Conservation (phyloP, 1,140 invertebrate genomes). For the Dryas iulia region DNA sequence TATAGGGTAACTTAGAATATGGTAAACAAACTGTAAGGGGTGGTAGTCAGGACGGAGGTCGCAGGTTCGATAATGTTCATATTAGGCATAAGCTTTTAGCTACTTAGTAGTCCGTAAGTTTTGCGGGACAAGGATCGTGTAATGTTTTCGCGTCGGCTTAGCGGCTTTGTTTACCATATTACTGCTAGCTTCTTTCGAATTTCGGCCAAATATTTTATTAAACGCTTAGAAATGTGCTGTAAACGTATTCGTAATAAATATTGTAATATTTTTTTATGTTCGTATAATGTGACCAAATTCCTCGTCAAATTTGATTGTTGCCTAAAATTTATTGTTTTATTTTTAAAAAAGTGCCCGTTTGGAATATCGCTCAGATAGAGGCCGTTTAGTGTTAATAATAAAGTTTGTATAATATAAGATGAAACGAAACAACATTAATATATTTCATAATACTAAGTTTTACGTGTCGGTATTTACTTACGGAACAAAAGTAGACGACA, state of each 20-base stretch:
- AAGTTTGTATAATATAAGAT: conserved; percentile 17
- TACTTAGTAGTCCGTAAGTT: neutral
- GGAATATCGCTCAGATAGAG: conserved; percentile 16
- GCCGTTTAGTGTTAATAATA: conserved; percentile 20
- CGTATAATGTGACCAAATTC: neutral
- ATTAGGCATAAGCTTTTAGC: conserved; percentile 23
- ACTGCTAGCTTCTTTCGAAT: neutral
- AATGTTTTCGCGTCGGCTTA: neutral
- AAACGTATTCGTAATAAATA: conserved; percentile 1
- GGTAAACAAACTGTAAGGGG: conserved; percentile 10
- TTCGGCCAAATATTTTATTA: neutral
- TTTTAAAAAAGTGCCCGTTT: neutral
- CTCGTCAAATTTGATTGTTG: neutral
- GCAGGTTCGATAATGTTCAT: conserved; percentile 3
- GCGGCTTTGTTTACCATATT: conserved; percentile 14
- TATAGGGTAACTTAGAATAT: conserved; percentile 28
- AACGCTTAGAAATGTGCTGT: neutral
- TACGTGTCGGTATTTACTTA: conserved; percentile 32
- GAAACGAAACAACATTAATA: conserved; percentile 26
- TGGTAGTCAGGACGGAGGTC: conserved; percentile 1
- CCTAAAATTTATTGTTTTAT: neutral
- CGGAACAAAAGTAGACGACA: conserved; percentile 35
- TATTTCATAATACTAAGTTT: conserved; percentile 29
- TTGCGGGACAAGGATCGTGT: conserved; percentile 1
- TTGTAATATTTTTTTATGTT: neutral